Base-by-base conservation (phyloP, 2,888 invertebrate genomes). In the Steinernema scapterisci region DNA sequence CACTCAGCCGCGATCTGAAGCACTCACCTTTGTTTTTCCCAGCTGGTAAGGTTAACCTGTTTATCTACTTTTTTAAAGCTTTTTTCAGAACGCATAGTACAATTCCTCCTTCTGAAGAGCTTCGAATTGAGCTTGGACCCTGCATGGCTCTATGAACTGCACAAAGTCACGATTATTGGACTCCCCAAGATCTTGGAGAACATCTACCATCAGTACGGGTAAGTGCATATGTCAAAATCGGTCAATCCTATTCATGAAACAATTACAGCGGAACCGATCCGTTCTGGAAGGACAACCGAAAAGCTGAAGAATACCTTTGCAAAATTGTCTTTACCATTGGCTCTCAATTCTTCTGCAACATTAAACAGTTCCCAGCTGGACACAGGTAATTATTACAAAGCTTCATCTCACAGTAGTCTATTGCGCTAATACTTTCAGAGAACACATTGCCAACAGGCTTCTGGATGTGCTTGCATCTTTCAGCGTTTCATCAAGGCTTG, bases 231-330 rank as follows among this genome's bases (percentile, higher is more conserved):
- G 48, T 31, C 19, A 6, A 2, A 21, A 11, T 13, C 9, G 3
- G 25, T 25, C 7, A 3, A 63, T 63, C 9, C 38, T 38, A 3
- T 9, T 38, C 48, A 11, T 44, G 6, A 6, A 9, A 21, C 31
- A 5, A 25, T 63, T 27, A 16, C 11, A 31, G 19, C 1, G 63
- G 25, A 1, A 1, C 27, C 25, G 84, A 85, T 73, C 82, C 81
- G 1, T 85, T 83, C 78, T 85, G 83, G 84, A 78, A 78, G 52
- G 72, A 77, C n/a, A 82, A 84, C 72, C 75, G 73, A 13, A 70
- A 74, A 19, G 82, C 81, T 13, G 63, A 63, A 63, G 23, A 27
- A 16, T 63, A 63, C 25, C 63, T 63, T 25, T 25, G 16, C 16
- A 63, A 63, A 25, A 27, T 31, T 1, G 63, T 63, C 31, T 16